Percentiles rank a stretch among this genome's conserved stretches.
Evolutionary conservation across 2,797 vertebrate genomes (phyloP).

Genomic region (Vireo griseus): DNA sequence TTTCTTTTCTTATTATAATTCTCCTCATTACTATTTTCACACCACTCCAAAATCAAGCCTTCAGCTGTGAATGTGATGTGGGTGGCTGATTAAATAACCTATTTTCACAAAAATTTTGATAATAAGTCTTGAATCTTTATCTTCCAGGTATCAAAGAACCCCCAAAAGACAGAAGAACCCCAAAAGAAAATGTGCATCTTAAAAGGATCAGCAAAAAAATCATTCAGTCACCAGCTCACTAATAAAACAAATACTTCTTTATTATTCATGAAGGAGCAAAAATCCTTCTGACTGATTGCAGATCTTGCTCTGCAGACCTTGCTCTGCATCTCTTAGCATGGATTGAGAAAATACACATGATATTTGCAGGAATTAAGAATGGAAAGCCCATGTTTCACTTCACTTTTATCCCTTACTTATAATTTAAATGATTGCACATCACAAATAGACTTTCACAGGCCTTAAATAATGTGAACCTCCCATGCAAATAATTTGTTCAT

Average conservation of each 20-base stretch:
- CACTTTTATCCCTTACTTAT: background rate
- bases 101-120: background rate
- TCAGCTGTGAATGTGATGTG: background rate
- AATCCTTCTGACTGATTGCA: background rate
- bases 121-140: background rate
- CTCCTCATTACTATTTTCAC: background rate
- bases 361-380: background rate
- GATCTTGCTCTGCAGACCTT: background rate
- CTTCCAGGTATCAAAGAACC: background rate
- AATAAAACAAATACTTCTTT: background rate
- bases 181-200: background rate
- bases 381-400: background rate
- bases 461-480: background rate
- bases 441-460: background rate
- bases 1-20: constrained; percentile 8
- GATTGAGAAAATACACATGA: background rate
- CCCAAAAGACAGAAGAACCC: background rate
- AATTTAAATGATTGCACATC: background rate
- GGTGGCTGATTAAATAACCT: background rate
- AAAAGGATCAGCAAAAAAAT: background rate
- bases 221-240: background rate
- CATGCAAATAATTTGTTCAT: background rate
- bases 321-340: background rate
- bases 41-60: background rate
- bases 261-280: background rate